phyloP scores from a whole-genome alignment of 92 coral and sea anemone species.

The Blastomussa wellsi region DNA sequence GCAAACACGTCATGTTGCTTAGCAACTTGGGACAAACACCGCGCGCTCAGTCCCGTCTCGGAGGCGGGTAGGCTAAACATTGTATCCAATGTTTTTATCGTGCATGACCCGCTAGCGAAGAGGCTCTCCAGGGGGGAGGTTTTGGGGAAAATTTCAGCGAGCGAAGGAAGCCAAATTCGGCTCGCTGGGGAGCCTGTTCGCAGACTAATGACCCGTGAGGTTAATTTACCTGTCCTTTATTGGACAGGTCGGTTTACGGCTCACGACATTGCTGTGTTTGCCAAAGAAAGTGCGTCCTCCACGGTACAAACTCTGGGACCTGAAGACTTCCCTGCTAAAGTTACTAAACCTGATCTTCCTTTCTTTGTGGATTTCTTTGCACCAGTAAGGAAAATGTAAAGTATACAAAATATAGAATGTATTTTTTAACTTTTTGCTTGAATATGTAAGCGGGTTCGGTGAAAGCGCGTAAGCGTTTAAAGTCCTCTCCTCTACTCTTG shows the following conservation, averaged over 20 bases:
- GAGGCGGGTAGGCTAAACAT: no score
- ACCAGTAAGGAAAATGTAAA: conserved; percentile 75
- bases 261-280: conserved; percentile 96
- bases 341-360: conserved; percentile 74
- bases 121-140: no score
- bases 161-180: no score
- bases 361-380: conserved; percentile 99
- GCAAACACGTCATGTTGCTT: no score
- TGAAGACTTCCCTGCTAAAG: conserved; percentile 88
- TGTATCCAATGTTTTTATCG: background rate
- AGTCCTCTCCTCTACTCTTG: background rate
- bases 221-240: background rate
- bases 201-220: no score
- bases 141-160: no score
- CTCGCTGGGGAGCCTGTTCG: no score
- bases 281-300: conserved; percentile 91
- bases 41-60: no score
- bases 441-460: background rate
- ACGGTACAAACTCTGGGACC: conserved; percentile 93
- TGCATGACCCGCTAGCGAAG: background rate
- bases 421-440: no score
- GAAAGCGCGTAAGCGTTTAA: background rate
- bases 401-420: no score
- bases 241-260: conserved; percentile 91
- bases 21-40: no score